Base-by-base conservation (phyloP, 2,797 vertebrate genomes). In the Botia almorhae region DNA sequence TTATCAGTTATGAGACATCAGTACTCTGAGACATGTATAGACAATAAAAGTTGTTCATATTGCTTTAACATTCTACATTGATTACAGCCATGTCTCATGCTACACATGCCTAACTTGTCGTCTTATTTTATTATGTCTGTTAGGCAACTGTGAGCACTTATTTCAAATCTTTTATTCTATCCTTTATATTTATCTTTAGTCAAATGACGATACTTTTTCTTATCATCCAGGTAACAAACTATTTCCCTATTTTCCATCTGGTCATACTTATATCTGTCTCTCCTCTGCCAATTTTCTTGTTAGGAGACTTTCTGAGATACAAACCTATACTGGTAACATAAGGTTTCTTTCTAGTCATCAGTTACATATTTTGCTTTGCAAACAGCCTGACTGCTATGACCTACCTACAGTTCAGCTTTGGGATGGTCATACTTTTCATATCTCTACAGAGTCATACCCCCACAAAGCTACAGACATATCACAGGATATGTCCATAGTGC, bases 221-320 rank as follows among this genome's bases (percentile, higher is more conserved):
- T 69, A 16, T 74, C 16, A 29, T 78, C 53, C 69, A 94, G 94
- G 74, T 94, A 64, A 94, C 89, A 53, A 94, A 94, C 85, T 90
- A 91, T 4, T 4, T n/a, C n/a, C 73, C 81, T 94, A 74, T 94
- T 92, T 81, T 93, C 93, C 2, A 92, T 94, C 69, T 94, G 94
- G 93, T 93, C 94, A 0, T 94, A 94, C 61, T 93, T 93, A n/a
- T 93, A 94, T 84, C 84, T 94, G 23, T 88, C 87, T 48, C 81
- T 93, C 74, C 90, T 94, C 70, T 89, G 90, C 48, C 93, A 0
- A 85, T 93, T 70, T 93, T 94, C 83, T 85, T 94, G 39, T 56
- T 94, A 81, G 93, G 93, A 12, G 93, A 94, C 83, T 87, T 93
- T 56, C 84, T 94, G 71, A 88, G 86, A 72, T 88, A 94, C 83